Evolutionary conservation across 2,888 invertebrate genomes (phyloP), one percentile per base, ranked within the genome.

Genomic region (Unio pictorum): DNA sequence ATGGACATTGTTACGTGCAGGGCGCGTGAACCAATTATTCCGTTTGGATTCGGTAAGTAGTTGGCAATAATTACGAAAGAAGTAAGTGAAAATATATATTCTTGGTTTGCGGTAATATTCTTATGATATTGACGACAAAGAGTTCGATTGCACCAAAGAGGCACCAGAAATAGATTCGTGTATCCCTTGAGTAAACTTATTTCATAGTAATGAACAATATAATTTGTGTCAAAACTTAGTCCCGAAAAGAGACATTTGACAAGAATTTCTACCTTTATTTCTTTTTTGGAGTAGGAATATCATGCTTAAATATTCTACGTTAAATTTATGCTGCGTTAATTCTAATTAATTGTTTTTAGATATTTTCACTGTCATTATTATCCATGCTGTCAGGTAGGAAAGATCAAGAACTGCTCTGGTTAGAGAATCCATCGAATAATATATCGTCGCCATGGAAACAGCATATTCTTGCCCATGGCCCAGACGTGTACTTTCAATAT

Each of bases 351-450:
- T 59, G 23, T 57, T 26, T 18, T 23, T 59, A 23, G n/a, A 59
- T 17, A 23, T 18, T 7, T 17, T 7, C 45, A 45, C 6, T 6
- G 26, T n/a, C 15, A 28, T 67, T 18, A 60, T 28, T 55, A 18
- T 67, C 26, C 23, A 54, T 64, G 18, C 18, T 28, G 30, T 11
- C 61, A 82, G 82, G 81, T 23, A 28, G 69, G 55, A 67, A 73
- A 54, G 72, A 79, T 56, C 77, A 79, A 30, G 73, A 84, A 66
- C 67, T 86, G 30, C 59, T 86, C 15, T 86, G 86, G 86, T 75
- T 84, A 30, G 81, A 81, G 61, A 82, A 84, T 57, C 83, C 85
- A 15, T 65, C 71, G 2, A 73, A 76, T 30, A 69, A 72, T 20
- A 68, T 81, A 20, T 28, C 61, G 23, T 61, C 68, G 15, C 71